A percentile compares a stretch with the other conserved stretches of the same genome.
Conservation (phyloP, 1,140 invertebrate genomes). For the Tetramorium simillimum region DNA sequence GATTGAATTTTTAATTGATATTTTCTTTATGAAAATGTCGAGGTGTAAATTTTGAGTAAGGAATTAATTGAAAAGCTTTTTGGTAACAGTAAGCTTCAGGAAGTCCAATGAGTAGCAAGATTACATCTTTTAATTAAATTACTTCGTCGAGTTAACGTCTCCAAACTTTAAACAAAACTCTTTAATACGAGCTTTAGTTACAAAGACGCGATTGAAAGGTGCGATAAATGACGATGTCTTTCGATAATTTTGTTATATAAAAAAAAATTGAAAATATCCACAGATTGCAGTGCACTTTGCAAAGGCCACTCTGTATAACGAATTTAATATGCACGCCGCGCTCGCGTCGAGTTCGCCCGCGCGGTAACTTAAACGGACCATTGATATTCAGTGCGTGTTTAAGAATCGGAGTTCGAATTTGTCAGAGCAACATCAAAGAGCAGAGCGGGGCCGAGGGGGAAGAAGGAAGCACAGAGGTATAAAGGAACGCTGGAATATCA, state of each 20-base stretch:
- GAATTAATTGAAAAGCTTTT: no score
- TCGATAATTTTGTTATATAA: not conserved
- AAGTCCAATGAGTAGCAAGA: not conserved
- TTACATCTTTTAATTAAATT: not conserved
- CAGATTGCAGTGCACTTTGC: not conserved
- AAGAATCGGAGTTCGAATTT: conserved; percentile 24
- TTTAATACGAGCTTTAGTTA: not conserved
- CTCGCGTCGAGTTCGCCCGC: not conserved
- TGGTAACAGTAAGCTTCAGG: not conserved
- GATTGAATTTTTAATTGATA: not conserved
- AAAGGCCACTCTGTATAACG: not conserved
- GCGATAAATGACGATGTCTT: not conserved
- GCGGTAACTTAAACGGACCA: conserved; percentile 21
- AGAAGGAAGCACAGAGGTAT: not conserved
- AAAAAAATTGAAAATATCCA: not conserved
- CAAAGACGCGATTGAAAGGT: not conserved
- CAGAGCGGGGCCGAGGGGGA: not conserved
- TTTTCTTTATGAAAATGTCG: not conserved
- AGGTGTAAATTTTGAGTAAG: no score
- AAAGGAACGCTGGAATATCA: conserved; percentile 2
- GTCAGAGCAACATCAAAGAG: not conserved
- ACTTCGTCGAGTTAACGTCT: not conserved
- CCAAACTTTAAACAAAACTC: not conserved
- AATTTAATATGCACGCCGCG: conserved; percentile 1
- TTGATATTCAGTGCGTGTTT: conserved; percentile 30